Evolutionary conservation across 1,140 invertebrate species (phyloP).

Genomic region (Panonychus citri): DNA sequence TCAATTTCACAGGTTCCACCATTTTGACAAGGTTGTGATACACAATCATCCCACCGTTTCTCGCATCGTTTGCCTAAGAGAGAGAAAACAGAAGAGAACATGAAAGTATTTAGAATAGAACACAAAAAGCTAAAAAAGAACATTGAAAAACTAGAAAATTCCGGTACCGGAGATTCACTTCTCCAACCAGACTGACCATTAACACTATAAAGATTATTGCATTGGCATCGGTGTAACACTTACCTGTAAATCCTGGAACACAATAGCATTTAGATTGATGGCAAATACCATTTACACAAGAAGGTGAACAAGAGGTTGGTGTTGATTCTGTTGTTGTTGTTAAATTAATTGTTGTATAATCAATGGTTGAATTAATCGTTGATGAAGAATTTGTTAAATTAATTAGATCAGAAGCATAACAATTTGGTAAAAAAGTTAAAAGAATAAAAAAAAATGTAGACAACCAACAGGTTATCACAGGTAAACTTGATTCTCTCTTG

Average conservation of each 20-base stretch:
- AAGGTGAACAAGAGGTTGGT: neutral
- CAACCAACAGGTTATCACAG: no score
- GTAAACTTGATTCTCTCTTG: no score
- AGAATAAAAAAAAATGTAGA: no score
- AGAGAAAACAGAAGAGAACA: neutral
- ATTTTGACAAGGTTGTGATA: slow-evolving; percentile 45
- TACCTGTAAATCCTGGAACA: neutral
- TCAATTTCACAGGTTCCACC: slow-evolving; percentile 54
- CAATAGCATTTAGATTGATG: neutral
- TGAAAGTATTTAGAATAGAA: neutral
- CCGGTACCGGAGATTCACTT: neutral
- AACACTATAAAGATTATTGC: neutral
- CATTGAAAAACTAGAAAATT: neutral
- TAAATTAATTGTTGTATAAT: no score
- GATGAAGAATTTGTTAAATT: no score
- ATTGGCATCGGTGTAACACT: neutral
- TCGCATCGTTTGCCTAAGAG: slow-evolving; percentile 25
- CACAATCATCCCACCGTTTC: slow-evolving; percentile 15
- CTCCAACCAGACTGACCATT: neutral
- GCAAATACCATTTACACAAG: neutral
- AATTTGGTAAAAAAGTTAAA: no score
- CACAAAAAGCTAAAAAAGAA: neutral
- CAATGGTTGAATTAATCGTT: no score
- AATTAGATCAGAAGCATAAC: no score
- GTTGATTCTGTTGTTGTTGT: no score